phyloP scores from a whole-genome alignment of 2,113 vertebrate genomes.

The Eublepharis macularius region DNA sequence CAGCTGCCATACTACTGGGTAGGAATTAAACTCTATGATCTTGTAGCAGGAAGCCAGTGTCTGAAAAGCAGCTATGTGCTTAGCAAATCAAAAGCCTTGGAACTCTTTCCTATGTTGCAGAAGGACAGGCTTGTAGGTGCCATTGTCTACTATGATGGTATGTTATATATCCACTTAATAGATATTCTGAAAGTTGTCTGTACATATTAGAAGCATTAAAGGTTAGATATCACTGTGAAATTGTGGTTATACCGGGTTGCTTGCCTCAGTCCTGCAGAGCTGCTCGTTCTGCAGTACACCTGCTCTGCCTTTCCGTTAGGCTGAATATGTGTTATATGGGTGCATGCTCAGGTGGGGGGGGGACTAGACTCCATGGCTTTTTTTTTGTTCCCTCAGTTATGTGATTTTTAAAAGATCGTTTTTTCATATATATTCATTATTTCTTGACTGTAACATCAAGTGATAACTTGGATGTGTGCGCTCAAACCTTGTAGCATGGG shows the following conservation, averaged over 20 bases:
- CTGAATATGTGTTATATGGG: background rate
- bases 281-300: background rate
- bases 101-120: constrained; percentile 95
- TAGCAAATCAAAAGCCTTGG: constrained; percentile 89
- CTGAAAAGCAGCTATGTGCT: constrained; percentile 95
- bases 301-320: accelerated
- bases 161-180: constrained; percentile 38
- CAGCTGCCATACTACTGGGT: constrained; percentile 97
- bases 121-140: constrained; percentile 92
- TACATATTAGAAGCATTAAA: background rate
- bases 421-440: background rate
- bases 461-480: background rate
- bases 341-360: no score
- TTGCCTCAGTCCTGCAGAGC: background rate
- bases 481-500: background rate
- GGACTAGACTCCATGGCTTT: background rate
- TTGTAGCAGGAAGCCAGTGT: constrained; percentile 92
- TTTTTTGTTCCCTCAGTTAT: background rate
- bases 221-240: no score
- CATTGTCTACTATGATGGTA: constrained; percentile 98
- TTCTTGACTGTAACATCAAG: no score
- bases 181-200: background rate
- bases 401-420: background rate
- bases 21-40: constrained; percentile 95
- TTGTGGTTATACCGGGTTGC: background rate